Percentiles rank a stretch among this genome's conserved stretches.
Evolutionary conservation across 2,113 vertebrate species (phyloP).

Genomic region (Suricata suricatta): DNA sequence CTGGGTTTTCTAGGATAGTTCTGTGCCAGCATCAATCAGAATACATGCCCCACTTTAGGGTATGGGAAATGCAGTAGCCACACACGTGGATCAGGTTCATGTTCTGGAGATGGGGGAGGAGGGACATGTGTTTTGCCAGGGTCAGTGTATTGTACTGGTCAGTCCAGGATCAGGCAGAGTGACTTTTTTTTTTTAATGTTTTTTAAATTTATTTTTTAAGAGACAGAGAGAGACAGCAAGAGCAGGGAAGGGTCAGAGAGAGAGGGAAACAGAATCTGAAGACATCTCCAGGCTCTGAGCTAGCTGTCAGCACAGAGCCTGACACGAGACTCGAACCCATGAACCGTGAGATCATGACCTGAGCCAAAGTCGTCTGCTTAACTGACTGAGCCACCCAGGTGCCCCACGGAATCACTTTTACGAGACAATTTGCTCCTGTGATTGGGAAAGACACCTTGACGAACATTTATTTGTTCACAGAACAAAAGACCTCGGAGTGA

Average conservation of each 20-base stretch:
- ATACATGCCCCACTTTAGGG: neutral
- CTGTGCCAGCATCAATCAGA: neutral
- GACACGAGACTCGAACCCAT: no score
- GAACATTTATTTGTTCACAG: neutral
- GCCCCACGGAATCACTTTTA: neutral
- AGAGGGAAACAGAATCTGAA: no score
- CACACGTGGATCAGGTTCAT: neutral
- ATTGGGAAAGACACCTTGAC: neutral
- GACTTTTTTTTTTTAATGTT: neutral
- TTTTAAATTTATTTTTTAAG: no score
- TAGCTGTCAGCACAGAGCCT: no score
- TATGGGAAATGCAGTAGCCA: neutral
- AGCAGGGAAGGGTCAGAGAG: no score
- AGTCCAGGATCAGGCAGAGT: neutral
- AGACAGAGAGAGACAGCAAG: no score
- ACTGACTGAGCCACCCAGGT: no score
- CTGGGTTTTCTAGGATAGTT: neutral
- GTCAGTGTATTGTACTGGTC: neutral
- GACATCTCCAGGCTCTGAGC: no score
- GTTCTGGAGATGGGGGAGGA: neutral
- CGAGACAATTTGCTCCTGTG: neutral
- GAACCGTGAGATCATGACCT: no score
- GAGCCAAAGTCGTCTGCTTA: no score
- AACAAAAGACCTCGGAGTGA: neutral
- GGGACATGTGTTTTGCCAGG: neutral